Percentiles rank a stretch among this genome's conserved stretches.
Conservation (phyloP, 2,888 invertebrate genomes). For the Galeopsomyia nigrocyanea region DNA sequence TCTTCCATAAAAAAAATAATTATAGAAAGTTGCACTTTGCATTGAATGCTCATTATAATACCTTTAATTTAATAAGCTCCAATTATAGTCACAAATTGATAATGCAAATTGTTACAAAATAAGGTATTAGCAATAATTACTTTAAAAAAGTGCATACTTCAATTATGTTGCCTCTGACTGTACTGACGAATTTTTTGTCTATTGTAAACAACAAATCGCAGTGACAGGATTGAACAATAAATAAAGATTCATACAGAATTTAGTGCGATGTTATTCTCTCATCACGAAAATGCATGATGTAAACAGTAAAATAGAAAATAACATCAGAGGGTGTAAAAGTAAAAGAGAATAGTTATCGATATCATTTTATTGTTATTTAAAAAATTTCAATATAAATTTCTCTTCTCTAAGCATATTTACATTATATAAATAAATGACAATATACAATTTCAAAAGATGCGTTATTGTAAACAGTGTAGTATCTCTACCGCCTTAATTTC, state of each 20-base stretch:
- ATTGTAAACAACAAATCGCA: slow-evolving; percentile 7
- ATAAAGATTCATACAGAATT: slow-evolving; percentile 5
- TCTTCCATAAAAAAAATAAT: no score
- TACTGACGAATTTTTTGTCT: slow-evolving; percentile 3
- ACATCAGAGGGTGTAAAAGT: background rate
- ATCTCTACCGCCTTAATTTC: slow-evolving; percentile 28
- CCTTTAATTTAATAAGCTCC: slow-evolving; percentile 33
- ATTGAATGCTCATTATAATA: slow-evolving; percentile 35
- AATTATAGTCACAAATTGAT: slow-evolving; percentile 32
- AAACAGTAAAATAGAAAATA: slow-evolving; percentile 16
- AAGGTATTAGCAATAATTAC: slow-evolving; percentile 26
- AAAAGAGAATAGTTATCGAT: slow-evolving; percentile 34
- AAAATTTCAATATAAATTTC: slow-evolving; percentile 47
- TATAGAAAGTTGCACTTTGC: slow-evolving; percentile 39
- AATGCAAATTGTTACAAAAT: slow-evolving; percentile 18
- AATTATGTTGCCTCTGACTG: slow-evolving; percentile 17
- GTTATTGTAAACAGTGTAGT: slow-evolving; percentile 27
- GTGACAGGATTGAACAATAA: slow-evolving; percentile 24
- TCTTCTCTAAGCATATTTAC: slow-evolving; percentile 48
- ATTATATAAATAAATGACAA: slow-evolving; percentile 49
- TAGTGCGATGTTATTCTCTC: background rate
- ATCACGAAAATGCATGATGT: background rate
- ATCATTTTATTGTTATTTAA: slow-evolving; percentile 37
- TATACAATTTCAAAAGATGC: slow-evolving; percentile 46
- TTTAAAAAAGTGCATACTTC: slow-evolving; percentile 22